phyloP scores from a whole-genome alignment of 64 coral and sea anemone species.

The Acropora yongei region DNA sequence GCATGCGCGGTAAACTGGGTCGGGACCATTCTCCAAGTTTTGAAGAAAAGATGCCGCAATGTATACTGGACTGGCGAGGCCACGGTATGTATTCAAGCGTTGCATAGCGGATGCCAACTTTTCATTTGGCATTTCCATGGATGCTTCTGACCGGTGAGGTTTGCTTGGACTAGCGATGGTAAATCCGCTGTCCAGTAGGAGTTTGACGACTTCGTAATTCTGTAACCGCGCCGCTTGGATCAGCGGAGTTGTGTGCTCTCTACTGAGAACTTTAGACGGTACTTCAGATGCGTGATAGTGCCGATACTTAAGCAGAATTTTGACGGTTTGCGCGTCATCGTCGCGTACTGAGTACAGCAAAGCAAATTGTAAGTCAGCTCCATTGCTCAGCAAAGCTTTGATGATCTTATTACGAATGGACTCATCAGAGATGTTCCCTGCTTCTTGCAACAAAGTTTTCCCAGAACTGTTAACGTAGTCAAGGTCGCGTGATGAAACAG shows the following conservation, averaged over 20 bases:
- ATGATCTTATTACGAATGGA: neutral
- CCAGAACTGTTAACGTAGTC: neutral
- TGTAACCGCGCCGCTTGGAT: conserved; percentile 9
- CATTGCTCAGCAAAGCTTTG: neutral
- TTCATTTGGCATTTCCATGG: neutral
- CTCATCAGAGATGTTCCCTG: neutral
- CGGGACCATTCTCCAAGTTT: neutral
- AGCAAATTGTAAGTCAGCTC: neutral
- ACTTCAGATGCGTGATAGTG: neutral
- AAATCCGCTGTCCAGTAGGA: neutral
- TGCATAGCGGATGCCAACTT: conserved; percentile 1
- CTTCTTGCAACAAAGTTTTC: conserved; percentile 13
- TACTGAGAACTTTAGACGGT: neutral
- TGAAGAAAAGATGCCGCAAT: conserved; percentile 13
- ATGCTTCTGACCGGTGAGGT: neutral
- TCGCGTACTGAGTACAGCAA: neutral
- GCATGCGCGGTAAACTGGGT: conserved; percentile 24
- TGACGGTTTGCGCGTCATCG: neutral
- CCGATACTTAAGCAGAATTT: neutral
- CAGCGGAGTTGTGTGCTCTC: neutral
- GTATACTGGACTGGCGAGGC: neutral
- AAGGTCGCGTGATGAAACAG: neutral
- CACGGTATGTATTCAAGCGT: conserved; percentile 21
- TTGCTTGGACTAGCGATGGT: neutral
- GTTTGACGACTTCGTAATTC: conserved; percentile 27